phyloP scores from a whole-genome alignment of 1,140 invertebrate species.

The Eumeta japonica region DNA sequence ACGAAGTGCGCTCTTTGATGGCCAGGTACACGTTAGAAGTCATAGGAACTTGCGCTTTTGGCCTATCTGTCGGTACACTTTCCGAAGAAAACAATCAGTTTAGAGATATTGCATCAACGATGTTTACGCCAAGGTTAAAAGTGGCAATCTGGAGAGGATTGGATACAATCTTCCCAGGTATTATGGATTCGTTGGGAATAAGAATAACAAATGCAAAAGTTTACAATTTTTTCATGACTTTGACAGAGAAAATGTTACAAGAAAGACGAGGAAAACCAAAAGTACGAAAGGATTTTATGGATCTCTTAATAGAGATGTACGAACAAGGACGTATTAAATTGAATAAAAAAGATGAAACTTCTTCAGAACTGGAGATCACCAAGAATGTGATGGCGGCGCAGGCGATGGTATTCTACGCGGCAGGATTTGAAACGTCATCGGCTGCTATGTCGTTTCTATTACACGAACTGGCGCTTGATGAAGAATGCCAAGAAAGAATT shows the following conservation, averaged over 20 bases:
- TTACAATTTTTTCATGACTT: constrained; percentile 22
- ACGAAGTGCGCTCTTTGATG: constrained; percentile 47
- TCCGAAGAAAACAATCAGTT: constrained; percentile 46
- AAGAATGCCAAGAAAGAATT: constrained; percentile 51
- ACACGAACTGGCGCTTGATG: constrained; percentile 57
- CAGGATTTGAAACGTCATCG: constrained; percentile 65
- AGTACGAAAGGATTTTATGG: constrained; percentile 56
- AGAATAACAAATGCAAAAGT: constrained; percentile 12
- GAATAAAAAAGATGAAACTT: constrained; percentile 3
- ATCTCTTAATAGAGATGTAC: constrained; percentile 57
- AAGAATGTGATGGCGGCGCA: constrained; percentile 37
- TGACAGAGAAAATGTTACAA: constrained; percentile 35
- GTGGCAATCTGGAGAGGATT: neutral
- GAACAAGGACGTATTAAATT: constrained; percentile 28
- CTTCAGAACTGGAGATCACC: constrained; percentile 9
- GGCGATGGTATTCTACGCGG: constrained; percentile 54
- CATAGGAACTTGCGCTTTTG: constrained; percentile 51
- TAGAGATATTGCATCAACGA: constrained; percentile 27
- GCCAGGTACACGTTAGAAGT: constrained; percentile 39
- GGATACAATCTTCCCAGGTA: constrained; percentile 12
- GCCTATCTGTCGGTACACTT: constrained; percentile 44
- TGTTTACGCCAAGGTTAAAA: constrained; percentile 18
- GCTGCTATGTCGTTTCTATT: constrained; percentile 55
- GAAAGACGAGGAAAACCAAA: constrained; percentile 39
- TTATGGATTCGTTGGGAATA: constrained; percentile 13